Conservation (phyloP, 2,888 invertebrate genomes). For the Pandemis cinnamomeana region DNA sequence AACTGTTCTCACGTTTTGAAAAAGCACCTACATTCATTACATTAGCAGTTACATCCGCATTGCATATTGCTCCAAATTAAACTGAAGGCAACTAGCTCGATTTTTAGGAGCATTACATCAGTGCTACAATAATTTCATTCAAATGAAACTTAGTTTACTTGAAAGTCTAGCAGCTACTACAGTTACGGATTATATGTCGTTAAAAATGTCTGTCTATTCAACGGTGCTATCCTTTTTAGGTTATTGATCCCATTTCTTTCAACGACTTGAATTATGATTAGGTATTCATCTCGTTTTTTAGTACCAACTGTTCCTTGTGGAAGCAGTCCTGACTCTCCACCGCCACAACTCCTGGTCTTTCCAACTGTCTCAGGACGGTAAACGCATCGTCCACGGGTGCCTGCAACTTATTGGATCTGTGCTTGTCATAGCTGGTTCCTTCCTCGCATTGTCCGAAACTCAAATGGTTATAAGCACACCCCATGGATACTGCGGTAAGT, state of each 20-base stretch:
- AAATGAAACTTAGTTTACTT: no score
- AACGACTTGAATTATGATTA: neutral
- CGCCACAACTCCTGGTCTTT: slow-evolving; percentile 80
- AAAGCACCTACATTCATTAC: neutral
- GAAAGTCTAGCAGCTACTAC: no score
- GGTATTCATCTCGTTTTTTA: slow-evolving; percentile 45
- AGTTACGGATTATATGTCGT: no score
- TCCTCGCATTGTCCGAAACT: slow-evolving; percentile 72
- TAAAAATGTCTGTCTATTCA: no score
- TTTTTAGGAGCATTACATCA: neutral
- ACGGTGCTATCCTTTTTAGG: neutral
- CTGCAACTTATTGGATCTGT: slow-evolving; percentile 79
- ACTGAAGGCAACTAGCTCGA: neutral
- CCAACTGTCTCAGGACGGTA: slow-evolving; percentile 70
- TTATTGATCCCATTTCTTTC: neutral
- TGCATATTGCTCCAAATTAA: neutral
- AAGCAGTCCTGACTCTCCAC: slow-evolving; percentile 77
- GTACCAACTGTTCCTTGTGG: slow-evolving; percentile 82
- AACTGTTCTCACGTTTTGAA: neutral
- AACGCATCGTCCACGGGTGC: slow-evolving; percentile 80
- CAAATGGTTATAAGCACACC: slow-evolving; percentile 65
- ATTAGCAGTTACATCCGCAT: neutral
- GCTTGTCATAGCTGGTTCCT: slow-evolving; percentile 80
- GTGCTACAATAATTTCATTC: no score
- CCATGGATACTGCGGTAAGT: slow-evolving; percentile 79